Base-by-base conservation (phyloP, 2,113 vertebrate species). In the Hippocampus zosterae region DNA sequence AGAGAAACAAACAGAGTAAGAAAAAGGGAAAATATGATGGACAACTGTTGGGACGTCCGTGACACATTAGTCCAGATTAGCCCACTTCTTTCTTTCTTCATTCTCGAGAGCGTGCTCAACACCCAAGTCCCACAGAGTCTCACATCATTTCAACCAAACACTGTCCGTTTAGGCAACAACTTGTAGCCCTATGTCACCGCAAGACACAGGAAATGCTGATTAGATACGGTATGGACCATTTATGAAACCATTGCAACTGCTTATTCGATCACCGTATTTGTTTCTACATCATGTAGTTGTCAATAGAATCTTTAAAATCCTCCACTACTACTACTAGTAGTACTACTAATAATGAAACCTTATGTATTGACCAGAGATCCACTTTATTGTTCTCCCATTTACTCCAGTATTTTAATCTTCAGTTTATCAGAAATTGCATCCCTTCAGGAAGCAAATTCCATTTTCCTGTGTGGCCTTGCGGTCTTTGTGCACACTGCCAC, bases 401-500 rank as follows among this genome's bases (percentile, higher is more conserved):
- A 18, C 21, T 53, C 5, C 19, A 23, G 52, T 21, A 23, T 53
- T n/a, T 1, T n/a, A n/a, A 53, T n/a, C 21, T n/a, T 53, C 8
- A n/a, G 8, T 53, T 53, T 3, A 23, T 21, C 8, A 19, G 8
- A 40, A 67, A 2, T 33, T 40, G 23, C 25, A 15, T 13, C 40
- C 33, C 21, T 53, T 33, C 27, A 29, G 25, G 19, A 33, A 33
- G 25, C 27, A 3, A 29, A 3, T 33, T 60, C 27, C 16, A 12
- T 44, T 44, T 15, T 13, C 13, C 42, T 44, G 12, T 44, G 4
- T 4, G 15, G 1, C 13, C 12, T 59, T 29, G 23, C 15, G 13
- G 16, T 57, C 70, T 62, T 56, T 53, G 7, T 56, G 57, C 70
- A 64, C 29, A 44, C 42, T 63, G 37, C 56, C 63, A 55, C 62